Conservation (phyloP, 2,888 invertebrate species). For the Halocaridina rubra region DNA sequence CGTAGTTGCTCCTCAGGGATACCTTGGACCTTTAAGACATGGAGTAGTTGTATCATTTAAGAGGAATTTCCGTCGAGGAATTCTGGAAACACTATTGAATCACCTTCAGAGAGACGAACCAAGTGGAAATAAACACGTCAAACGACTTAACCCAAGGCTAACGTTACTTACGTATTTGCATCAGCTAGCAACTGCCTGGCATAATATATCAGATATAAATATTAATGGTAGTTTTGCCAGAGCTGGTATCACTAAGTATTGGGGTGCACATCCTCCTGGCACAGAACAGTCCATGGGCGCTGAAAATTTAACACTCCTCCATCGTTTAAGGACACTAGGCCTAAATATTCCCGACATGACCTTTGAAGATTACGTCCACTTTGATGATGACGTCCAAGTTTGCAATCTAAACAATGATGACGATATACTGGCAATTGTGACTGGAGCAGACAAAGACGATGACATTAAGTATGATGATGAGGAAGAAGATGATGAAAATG, state of each 20-base stretch:
- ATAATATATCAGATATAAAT: constrained; percentile 41
- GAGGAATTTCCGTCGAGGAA: constrained; percentile 44
- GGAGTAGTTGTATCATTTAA: constrained; percentile 47
- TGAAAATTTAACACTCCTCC: constrained; percentile 20
- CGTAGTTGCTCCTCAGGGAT: constrained; percentile 39
- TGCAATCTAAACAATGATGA: constrained; percentile 53
- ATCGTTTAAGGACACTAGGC: constrained; percentile 35
- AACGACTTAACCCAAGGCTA: constrained; percentile 34
- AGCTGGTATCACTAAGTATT: constrained; percentile 53
- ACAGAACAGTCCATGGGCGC: constrained; percentile 31
- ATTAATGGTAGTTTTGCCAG: constrained; percentile 51
- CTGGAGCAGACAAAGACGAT: constrained; percentile 41
- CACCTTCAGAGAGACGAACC: constrained; percentile 28
- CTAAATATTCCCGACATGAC: constrained; percentile 46
- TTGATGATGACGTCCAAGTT: constrained; percentile 56
- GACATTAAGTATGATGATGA: constrained; percentile 31
- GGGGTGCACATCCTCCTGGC: constrained; percentile 37
- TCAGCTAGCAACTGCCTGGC: constrained; percentile 56
- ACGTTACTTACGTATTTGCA: constrained; percentile 36
- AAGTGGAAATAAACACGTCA: not conserved
- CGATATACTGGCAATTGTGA: constrained; percentile 51
- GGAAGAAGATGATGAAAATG: constrained; percentile 26
- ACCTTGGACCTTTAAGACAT: constrained; percentile 40
- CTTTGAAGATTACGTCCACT: constrained; percentile 53
- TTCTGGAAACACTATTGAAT: constrained; percentile 46